These are phyloP conservation scores for Dermatemys mawii DNA, from an alignment of 2,113 vertebrate species.

Conservation along the genomic window DNA sequence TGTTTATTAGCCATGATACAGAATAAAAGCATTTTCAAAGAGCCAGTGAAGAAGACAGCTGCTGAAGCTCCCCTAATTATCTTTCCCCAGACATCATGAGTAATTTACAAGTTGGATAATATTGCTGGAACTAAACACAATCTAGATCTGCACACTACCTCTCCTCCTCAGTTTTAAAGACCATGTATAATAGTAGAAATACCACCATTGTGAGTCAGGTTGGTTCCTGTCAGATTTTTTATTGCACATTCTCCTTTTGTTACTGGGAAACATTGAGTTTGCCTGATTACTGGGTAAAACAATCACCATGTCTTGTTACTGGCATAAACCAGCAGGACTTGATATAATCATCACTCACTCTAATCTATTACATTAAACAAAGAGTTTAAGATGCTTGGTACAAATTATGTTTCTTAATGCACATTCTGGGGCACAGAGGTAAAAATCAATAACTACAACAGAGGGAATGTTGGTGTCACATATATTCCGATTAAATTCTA, in stretches of 20 bases:
- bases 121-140: constrained; percentile 43
- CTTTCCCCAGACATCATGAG: constrained; percentile 42
- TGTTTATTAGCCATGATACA: constrained; percentile 56
- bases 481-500: constrained; percentile 26
- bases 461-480: background rate
- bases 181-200: constrained; percentile 40
- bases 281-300: too few relatives aligned
- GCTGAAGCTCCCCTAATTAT: constrained; percentile 48
- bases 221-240: constrained; percentile 44
- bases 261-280: constrained; percentile 30
- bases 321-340: constrained; percentile 34
- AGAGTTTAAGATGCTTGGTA: constrained; percentile 1
- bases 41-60: constrained; percentile 54
- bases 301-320: background rate
- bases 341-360: constrained; percentile 14
- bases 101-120: constrained; percentile 47
- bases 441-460: background rate
- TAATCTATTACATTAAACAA: constrained; percentile 41
- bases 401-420: constrained; percentile 26
- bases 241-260: constrained; percentile 37
- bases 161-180: constrained; percentile 40
- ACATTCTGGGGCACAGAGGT: constrained; percentile 2
- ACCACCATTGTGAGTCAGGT: constrained; percentile 52
- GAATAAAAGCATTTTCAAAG: constrained; percentile 57
- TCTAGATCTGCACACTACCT: constrained; percentile 13